A percentile compares a stretch with the other conserved stretches of the same genome.
Conservation (phyloP, 92 coral and sea anemone genomes). For the Parazoanthus darwini region DNA sequence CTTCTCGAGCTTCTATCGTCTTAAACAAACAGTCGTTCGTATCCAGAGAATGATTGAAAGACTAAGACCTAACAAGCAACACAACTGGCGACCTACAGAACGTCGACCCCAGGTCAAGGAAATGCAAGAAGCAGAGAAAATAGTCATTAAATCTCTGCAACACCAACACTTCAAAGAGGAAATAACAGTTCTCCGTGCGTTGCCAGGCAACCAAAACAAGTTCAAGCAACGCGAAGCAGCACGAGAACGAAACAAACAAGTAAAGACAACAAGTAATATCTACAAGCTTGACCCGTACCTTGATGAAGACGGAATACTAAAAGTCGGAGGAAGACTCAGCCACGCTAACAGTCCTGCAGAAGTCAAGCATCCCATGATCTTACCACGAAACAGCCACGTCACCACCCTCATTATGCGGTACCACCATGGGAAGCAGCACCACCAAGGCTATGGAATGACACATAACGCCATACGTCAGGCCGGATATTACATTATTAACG, state of each 20-base stretch:
- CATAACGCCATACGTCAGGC: conserved; percentile 51
- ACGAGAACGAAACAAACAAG: conserved; percentile 34
- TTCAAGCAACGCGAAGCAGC: conserved; percentile 45
- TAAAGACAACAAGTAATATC: conserved; percentile 22
- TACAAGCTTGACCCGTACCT: conserved; percentile 29
- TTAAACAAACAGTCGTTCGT: conserved; percentile 26
- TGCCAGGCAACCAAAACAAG: conserved; percentile 48
- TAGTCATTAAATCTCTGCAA: conserved; percentile 34
- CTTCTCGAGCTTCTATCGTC: conserved; percentile 37
- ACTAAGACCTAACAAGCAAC: conserved; percentile 7
- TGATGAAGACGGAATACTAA: conserved; percentile 13
- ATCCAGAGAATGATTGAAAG: conserved; percentile 42
- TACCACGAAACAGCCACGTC: too few species aligned
- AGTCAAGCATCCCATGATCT: too few species aligned
- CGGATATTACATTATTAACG: neutral
- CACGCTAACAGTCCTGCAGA: too few species aligned
- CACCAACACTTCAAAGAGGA: conserved; percentile 1
- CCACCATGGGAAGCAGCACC: conserved; percentile 51
- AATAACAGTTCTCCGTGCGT: conserved; percentile 3
- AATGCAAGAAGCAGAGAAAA: conserved; percentile 21
- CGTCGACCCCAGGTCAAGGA: neutral
- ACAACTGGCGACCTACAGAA: conserved; percentile 38
- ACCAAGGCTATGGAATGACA: conserved; percentile 34
- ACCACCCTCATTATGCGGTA: conserved; percentile 12
- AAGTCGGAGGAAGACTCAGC: conserved; percentile 15